phyloP scores from a whole-genome alignment of 2,888 invertebrate genomes.

The Drosophila nr. perissopoda region DNA sequence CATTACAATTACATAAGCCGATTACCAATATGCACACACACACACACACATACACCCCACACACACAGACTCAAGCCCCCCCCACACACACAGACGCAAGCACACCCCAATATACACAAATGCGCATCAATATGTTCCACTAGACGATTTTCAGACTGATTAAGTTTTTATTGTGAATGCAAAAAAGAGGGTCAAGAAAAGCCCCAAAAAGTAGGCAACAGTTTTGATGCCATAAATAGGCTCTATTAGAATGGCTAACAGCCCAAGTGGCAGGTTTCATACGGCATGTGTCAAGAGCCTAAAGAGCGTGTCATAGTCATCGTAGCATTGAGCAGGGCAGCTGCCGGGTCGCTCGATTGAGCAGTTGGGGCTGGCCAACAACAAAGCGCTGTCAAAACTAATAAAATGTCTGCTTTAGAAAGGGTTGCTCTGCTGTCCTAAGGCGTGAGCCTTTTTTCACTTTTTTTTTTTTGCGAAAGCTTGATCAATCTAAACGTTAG shows the following conservation, averaged over 20 bases:
- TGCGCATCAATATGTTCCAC: conserved; percentile 35
- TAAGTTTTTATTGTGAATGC: conserved; percentile 72
- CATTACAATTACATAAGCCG: conserved; percentile 79
- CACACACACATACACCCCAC: conserved; percentile 4
- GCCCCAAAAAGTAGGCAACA: conserved; percentile 45
- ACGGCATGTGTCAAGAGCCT: conserved; percentile 73
- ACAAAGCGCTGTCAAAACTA: conserved; percentile 80
- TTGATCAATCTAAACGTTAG: conserved; percentile 61
- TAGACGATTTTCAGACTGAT: conserved; percentile 75
- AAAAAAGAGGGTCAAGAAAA: conserved; percentile 41
- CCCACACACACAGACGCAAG: background rate
- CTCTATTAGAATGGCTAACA: conserved; percentile 59
- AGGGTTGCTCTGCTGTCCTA: conserved; percentile 51
- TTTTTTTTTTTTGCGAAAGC: conserved; percentile 7
- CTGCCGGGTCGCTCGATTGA: conserved; percentile 42
- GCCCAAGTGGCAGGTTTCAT: conserved; percentile 43
- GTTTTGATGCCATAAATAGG: conserved; percentile 33
- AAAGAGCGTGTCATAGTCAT: conserved; percentile 72
- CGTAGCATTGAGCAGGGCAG: conserved; percentile 53
- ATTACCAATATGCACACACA: conserved; percentile 47
- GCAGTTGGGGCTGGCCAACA: conserved; percentile 55
- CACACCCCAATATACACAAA: background rate
- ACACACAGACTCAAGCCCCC: background rate
- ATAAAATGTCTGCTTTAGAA: conserved; percentile 70
- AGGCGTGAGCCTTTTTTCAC: background rate